These are phyloP conservation scores for Notothenia coriiceps DNA, from an alignment of 2,113 vertebrate species.

Conservation along the genomic window DNA sequence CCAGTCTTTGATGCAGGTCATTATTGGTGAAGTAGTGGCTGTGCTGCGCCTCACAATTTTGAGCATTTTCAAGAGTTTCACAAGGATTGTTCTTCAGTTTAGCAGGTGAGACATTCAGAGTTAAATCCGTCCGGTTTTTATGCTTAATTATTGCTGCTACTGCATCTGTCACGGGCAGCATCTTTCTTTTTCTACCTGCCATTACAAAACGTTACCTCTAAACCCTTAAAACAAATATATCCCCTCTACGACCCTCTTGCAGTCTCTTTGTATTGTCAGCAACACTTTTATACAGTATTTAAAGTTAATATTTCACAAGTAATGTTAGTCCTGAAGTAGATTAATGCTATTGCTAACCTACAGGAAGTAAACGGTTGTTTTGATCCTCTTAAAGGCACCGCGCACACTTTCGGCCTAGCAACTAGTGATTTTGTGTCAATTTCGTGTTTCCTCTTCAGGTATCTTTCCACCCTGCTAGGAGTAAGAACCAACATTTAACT, in stretches of 20 bases:
- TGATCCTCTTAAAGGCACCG: slow-evolving; percentile 72
- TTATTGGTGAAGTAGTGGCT: slow-evolving; percentile 85
- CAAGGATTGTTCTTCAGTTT: background rate
- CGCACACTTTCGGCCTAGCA: background rate
- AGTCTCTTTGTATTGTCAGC: background rate
- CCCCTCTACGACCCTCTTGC: accelerated
- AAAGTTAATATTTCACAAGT: background rate
- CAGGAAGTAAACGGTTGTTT: slow-evolving; percentile 55
- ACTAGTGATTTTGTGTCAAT: background rate
- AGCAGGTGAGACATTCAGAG: background rate
- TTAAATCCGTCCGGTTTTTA: background rate
- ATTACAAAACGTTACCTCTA: slow-evolving; percentile 62
- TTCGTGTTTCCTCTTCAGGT: background rate
- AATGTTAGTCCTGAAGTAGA: background rate
- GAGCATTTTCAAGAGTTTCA: slow-evolving; percentile 10
- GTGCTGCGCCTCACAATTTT: slow-evolving; percentile 42
- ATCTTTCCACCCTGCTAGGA: background rate
- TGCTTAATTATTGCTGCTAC: background rate
- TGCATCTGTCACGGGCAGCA: background rate
- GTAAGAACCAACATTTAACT: background rate
- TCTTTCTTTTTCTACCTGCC: slow-evolving; percentile 76
- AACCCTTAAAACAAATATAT: background rate
- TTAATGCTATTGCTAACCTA: background rate
- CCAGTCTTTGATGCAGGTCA: slow-evolving; percentile 69
- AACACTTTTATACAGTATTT: background rate